Evolutionary conservation across 1,140 invertebrate genomes (phyloP), one percentile per base, ranked within the genome.

Genomic region (Drosophila orosa): DNA sequence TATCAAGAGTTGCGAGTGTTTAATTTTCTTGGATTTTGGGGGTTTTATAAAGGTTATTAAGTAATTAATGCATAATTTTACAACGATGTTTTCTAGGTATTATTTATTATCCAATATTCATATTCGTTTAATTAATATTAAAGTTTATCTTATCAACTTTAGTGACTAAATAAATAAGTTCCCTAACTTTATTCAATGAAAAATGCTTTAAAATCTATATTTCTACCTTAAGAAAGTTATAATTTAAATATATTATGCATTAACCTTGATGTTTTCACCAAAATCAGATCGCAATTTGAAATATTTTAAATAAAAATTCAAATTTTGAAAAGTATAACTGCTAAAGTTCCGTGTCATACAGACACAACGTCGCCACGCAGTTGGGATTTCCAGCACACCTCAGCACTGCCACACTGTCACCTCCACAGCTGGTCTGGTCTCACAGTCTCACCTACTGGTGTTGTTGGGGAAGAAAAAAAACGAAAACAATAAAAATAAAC

Each of bases 401-500:
- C 5, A 27, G n/a, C 15, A 22, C 29, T 8, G 17, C 15, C 63
- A 67, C 63, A 67, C 33, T 48, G 24, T 13, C 17, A 19, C 57
- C 8, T 24, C 55, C 57, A 62, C 65, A 67, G 63, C 63, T 67
- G 63, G 65, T 33, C 65, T 68, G 65, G 65, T 68, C 65, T 50
- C 58, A 47, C 62, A 47, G 56, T 67, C 58, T 63, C 44, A 24
- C 19, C 44, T 37, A 44, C 47, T 67, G 60, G 60, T 52, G 44
- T 69, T 54, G 31, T 45, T 67, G 60, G 44, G 10, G 24, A 54
- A 15, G 25, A 50, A 50, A 55, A 50, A 55, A 47, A 48, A 48
- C 6, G 47, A 69, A 71, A 48, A 68, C 54, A 69, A 69, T n/a
- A 47, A 57, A 71, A 71, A 71, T 68, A 69, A 71, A 71, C 65